Base-by-base conservation (phyloP, 1,140 invertebrate genomes). In the Drosophila azteca region DNA sequence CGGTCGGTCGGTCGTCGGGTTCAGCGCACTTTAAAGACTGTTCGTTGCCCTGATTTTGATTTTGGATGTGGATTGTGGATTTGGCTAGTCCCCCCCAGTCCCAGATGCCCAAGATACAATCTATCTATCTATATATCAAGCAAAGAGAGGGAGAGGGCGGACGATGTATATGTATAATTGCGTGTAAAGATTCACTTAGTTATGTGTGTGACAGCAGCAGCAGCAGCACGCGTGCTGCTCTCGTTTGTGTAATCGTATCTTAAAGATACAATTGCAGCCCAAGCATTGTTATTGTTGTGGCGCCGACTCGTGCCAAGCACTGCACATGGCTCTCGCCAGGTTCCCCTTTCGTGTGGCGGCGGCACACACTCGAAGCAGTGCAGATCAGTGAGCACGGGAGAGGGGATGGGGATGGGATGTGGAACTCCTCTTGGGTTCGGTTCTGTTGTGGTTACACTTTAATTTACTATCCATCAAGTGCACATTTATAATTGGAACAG, bases 21-120 rank as follows among this genome's bases (percentile, higher is more conserved):
- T 90, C 87, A 83, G 66, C 72, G 85, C 66, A 85, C 87, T 82
- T 79, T 90, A 44, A 72, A 68, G 68, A 87, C 44, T 83, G 79
- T 88, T 78, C 63, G 48, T 74, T 85, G 73, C 81, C 76, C 59
- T 68, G 57, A 76, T 75, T 74, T 74, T 68, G 51, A 57, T 48
- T 69, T 68, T 57, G 44, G 52, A 69, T 49, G 48, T 59, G 44
- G 46, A 39, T 39, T 49, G 48, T 59, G 44, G 46, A 39, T 39
- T 39, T 39, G 35, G 35, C 35, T 4, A 11, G 17, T 20, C 17
- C 13, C 35, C 5, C 46, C 22, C 58, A 73, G 46, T 8, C 35
- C 35, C 71, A 64, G 49, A 75, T 58, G 26, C 61, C 49, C 31
- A 44, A 65, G 35, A 62, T 54, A 31, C 20, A 54, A 41, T 26